Conservation (phyloP, 2,113 vertebrate genomes). For the Strigops habroptila region DNA sequence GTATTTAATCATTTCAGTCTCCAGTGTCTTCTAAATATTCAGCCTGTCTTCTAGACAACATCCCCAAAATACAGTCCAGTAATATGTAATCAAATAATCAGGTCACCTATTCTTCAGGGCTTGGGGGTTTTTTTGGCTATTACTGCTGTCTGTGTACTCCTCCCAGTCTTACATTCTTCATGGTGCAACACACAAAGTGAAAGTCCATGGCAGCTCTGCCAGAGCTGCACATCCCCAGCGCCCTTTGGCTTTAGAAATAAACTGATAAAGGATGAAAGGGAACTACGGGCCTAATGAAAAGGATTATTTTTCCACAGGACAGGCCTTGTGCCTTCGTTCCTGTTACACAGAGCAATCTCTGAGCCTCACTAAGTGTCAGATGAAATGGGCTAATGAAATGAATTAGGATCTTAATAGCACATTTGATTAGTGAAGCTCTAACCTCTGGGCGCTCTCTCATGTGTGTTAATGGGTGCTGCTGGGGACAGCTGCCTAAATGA, state of each 20-base stretch:
- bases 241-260: background rate
- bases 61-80: fast-evolving
- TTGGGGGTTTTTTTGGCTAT: background rate
- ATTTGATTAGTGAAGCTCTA: conserved; percentile 35
- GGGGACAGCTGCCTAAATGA: background rate
- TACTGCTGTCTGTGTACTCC: background rate
- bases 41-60: background rate
- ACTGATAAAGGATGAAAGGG: background rate
- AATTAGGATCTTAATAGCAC: conserved; percentile 47
- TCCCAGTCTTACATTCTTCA: fast-evolving
- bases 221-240: background rate
- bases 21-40: background rate
- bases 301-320: background rate
- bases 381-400: conserved; percentile 32
- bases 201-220: background rate
- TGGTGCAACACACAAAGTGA: background rate
- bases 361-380: conserved; percentile 19
- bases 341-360: background rate
- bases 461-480: conserved; percentile 20
- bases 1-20: background rate
- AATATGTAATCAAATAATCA: background rate
- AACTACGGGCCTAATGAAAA: background rate
- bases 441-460: background rate
- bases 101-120: background rate
- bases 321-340: background rate